Evolutionary conservation across 1,140 invertebrate species (phyloP), one percentile per base, ranked within the genome.

Genomic region (Tyrophagus putrescentiae): DNA sequence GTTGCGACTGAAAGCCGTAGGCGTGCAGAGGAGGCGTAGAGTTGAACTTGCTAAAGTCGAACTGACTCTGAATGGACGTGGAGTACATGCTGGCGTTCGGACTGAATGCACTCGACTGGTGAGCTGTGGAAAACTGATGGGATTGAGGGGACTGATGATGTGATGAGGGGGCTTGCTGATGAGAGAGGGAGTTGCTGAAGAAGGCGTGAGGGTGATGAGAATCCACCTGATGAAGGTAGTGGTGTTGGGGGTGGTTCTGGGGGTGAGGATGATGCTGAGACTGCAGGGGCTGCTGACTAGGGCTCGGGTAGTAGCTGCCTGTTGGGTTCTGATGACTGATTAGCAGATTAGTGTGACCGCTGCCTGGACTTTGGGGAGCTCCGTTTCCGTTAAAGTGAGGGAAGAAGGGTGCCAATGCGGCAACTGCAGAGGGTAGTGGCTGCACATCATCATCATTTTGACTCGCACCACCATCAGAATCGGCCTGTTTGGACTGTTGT

Each of bases 1-100:
- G 45, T 48, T 48, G 45, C 31, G 45, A 29, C 18, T 48, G 45
- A 48, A 48, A 48, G 6, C 45, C 45, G 45, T 48, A 48, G 23
- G 45, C 7, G 7, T 21, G 21, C 45, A 48, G 23, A 13, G 45
- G 31, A 7, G 45, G 21, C 9, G 45, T 6, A 21, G 45, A 48
- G 21, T 48, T 48, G 45, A 48, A 48, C 31, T 48, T 48, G n/a
- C n/a, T n/a, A 48, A 48, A 48, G 45, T 48, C 45, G 31, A 48
- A 48, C 31, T 48, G 45, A 48, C 45, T 48, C 18, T 48, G 45
- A 21, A 48, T 48, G 13, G 45, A 48, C 7, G 45, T 48, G 6
- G 45, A 48, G 31, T 48, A 48, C 45, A 48, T 48, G n/a, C n/a
- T n/a, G 45, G 45, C 31, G 21, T 48, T 48, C 18, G 45, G 45